Evolutionary conservation across 37 sponge, comb jelly and placozoan species (phyloP), one percentile per base, ranked within the genome.

Genomic region (Agelas oroides): DNA sequence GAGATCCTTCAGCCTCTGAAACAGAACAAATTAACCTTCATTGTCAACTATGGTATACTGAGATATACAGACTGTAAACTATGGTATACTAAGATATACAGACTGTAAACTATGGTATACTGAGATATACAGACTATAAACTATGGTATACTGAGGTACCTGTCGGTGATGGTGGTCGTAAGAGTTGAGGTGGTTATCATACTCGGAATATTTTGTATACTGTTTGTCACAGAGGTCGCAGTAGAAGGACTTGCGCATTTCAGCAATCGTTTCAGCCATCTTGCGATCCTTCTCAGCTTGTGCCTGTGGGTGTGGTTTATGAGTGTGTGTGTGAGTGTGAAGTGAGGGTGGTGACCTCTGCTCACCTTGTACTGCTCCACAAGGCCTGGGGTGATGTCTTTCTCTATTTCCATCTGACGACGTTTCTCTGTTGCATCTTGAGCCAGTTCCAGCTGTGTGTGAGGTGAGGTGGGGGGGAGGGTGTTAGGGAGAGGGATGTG

Each of bases 121-220:
- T 46, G 46, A 46, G 38, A 37, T 30, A 95, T 5, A 38, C 18
- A 1, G 37, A 57, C 76, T 5, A 14, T 20, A 16, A 20, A 24
- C 27, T 56, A 46, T 46, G 3, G 46, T 46, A 8, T 46, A 8
- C 46, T 46, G 46, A 46, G 38, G 23, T 30, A 95, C 96, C 75
- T 93, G 96, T 70, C 78, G 73, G 83, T 96, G 97, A 62, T 93
- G 94, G 36, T 96, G 97, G 73, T 82, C 86, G 63, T 96, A 96
- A 16, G 97, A 96, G 74, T 96, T 96, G 80, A 96, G 79, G 76
- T 96, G 97, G 75, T 96, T 96, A 69, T 96, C 97, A 65, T 73
- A 94, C 52, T 96, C 92, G 1, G 87, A 84, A 77, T 96, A 96
- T 58, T 91, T 96, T 24, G 41, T 84, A 86, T 96, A 96, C 84